phyloP scores from a whole-genome alignment of 2,113 vertebrate genomes.

The Cryptotis parvus region DNA sequence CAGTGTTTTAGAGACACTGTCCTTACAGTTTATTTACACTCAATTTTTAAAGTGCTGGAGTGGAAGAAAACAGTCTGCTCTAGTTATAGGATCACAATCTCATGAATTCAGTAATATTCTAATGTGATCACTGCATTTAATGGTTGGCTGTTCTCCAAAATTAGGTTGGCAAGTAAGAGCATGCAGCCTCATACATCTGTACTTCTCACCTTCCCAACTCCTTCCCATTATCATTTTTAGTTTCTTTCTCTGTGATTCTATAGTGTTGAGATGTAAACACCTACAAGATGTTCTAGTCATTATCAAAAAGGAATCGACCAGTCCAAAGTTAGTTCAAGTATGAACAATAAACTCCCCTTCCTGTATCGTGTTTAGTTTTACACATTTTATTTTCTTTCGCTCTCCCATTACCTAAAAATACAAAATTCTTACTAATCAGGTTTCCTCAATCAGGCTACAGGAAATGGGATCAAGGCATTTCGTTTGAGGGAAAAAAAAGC shows the following conservation, averaged over 20 bases:
- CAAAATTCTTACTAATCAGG: slow-evolving; percentile 20
- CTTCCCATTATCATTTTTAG: background rate
- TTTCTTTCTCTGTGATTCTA: background rate
- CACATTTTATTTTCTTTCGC: background rate
- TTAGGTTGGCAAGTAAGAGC: slow-evolving; percentile 35
- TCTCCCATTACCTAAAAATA: slow-evolving; percentile 25
- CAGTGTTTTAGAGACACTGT: slow-evolving; percentile 10
- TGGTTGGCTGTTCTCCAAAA: slow-evolving; percentile 58
- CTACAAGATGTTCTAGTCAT: background rate
- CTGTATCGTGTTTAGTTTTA: background rate
- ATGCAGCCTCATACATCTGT: background rate
- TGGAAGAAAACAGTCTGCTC: slow-evolving; percentile 47
- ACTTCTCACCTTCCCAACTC: background rate
- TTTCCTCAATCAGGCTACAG: background rate
- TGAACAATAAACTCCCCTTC: background rate
- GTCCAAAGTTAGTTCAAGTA: background rate
- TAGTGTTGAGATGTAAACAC: background rate
- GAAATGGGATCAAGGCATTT: background rate
- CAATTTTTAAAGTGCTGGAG: background rate
- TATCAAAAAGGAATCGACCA: background rate
- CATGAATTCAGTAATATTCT: slow-evolving; percentile 27
- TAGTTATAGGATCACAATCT: slow-evolving; percentile 35
- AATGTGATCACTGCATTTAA: slow-evolving; percentile 60
- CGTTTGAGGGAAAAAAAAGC: background rate
- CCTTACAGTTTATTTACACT: slow-evolving; percentile 42